Evolutionary conservation across 2,113 vertebrate species (phyloP).

Genomic region (Felis chaus): DNA sequence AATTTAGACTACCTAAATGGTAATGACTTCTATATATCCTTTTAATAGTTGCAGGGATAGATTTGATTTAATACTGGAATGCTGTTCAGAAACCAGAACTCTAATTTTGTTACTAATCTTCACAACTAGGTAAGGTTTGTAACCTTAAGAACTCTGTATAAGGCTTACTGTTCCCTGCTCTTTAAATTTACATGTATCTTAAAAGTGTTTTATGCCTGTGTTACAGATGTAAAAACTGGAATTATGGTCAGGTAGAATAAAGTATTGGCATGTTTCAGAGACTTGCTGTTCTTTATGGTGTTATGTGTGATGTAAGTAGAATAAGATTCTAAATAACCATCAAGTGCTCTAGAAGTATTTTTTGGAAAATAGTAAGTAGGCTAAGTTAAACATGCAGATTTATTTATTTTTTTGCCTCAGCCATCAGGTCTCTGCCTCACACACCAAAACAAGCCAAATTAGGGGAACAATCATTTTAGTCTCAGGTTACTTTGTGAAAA

Average conservation of each 20-base stretch:
- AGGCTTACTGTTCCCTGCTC: background rate
- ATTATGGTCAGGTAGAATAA: background rate
- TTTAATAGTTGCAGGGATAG: background rate
- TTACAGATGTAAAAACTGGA: background rate
- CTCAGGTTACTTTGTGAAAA: background rate
- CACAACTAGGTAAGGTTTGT: background rate
- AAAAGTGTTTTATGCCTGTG: background rate
- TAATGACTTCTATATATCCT: background rate
- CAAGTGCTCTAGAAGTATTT: background rate
- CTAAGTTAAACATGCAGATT: background rate
- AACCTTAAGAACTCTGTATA: background rate
- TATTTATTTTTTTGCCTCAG: background rate
- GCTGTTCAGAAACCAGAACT: background rate
- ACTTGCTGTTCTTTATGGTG: background rate
- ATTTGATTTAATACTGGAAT: background rate
- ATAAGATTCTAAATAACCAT: background rate
- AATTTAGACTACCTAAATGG: background rate
- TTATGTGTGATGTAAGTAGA: background rate
- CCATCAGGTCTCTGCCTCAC: background rate
- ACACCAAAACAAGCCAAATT: background rate
- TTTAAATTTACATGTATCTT: background rate
- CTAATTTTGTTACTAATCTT: background rate
- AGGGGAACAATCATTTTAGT: background rate
- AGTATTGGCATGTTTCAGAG: background rate
- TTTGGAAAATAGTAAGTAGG: background rate